Evolutionary conservation across 2,113 vertebrate species (phyloP).

Genomic region (Rallus limicola): DNA sequence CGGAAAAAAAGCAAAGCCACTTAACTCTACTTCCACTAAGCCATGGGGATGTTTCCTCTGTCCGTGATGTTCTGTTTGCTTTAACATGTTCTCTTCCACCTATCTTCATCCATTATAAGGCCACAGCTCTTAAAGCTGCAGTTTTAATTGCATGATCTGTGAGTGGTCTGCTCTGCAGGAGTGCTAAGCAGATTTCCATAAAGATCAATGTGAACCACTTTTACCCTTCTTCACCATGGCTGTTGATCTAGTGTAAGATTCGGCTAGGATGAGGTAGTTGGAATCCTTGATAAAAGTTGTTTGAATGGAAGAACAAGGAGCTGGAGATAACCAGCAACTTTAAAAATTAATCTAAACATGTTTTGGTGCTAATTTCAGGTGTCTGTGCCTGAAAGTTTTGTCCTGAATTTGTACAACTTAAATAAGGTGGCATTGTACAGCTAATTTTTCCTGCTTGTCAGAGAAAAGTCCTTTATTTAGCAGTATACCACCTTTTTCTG

Average conservation of each 20-base stretch:
- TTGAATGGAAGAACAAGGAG: neutral
- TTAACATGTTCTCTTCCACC: neutral
- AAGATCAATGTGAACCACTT: neutral
- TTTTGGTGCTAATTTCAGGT: neutral
- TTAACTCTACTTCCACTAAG: neutral
- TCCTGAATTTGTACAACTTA: neutral
- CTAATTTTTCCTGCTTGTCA: neutral
- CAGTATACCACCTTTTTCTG: neutral
- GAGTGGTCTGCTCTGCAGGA: neutral
- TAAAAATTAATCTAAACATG: neutral
- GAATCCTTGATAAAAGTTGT: neutral
- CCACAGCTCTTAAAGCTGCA: neutral
- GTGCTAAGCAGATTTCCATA: neutral
- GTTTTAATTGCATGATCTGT: neutral
- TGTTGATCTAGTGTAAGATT: neutral
- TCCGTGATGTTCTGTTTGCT: neutral
- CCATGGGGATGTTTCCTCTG: neutral
- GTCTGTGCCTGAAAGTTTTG: neutral
- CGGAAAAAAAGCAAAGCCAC: neutral
- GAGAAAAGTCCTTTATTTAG: neutral
- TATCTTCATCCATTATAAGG: neutral
- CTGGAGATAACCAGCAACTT: neutral
- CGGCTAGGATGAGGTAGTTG: neutral
- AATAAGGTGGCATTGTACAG: neutral
- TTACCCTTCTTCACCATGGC: neutral